Evolutionary conservation across 1,140 invertebrate genomes (phyloP).

Genomic region (Mercenaria mercenaria): DNA sequence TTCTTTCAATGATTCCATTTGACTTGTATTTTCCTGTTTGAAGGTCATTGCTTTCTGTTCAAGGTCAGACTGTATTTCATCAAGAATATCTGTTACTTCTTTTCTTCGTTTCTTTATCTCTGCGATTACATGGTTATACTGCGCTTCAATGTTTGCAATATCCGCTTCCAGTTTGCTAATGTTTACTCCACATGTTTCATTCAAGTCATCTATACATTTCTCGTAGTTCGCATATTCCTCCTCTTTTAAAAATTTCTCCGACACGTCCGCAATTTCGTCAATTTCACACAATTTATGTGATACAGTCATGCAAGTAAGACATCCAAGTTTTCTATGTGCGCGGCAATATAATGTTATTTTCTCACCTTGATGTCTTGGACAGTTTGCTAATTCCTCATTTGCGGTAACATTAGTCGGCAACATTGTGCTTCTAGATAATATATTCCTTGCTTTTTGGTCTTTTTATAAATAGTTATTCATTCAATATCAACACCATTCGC

Average conservation of each 20-base stretch:
- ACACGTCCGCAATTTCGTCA: not conserved
- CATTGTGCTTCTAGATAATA: too few species aligned
- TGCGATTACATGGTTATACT: not conserved
- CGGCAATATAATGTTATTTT: not conserved
- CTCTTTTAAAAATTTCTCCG: not conserved
- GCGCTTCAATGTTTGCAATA: not conserved
- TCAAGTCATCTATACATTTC: not conserved
- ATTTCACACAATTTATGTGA: not conserved
- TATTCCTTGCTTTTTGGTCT: too few species aligned
- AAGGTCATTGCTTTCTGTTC: not conserved
- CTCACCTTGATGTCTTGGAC: not conserved
- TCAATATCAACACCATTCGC: too few species aligned
- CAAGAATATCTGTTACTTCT: not conserved
- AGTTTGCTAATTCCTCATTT: not conserved
- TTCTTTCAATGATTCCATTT: not conserved
- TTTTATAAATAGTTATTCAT: too few species aligned
- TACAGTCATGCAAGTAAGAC: not conserved
- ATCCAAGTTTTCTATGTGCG: not conserved
- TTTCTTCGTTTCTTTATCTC: not conserved
- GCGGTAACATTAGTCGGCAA: too few species aligned
- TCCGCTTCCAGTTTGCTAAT: not conserved
- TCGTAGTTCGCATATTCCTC: not conserved
- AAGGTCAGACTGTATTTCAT: not conserved
- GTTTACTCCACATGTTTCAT: not conserved
- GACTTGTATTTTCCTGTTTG: not conserved